Percentiles rank a stretch among this genome's conserved stretches.
Conservation (phyloP, 2,113 vertebrate species). For the Varanus salvator region DNA sequence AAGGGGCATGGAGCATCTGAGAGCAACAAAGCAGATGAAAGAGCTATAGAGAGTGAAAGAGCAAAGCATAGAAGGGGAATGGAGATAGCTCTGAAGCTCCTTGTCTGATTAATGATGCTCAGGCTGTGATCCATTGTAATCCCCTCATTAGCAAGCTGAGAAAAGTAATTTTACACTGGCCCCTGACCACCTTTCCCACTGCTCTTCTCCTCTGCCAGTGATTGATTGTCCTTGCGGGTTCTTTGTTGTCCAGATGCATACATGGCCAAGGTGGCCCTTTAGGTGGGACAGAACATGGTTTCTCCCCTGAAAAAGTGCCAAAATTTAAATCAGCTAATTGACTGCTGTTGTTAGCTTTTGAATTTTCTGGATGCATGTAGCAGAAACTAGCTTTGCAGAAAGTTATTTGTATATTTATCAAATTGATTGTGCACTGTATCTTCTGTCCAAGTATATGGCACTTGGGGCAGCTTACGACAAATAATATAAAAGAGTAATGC, state of each 20-base stretch:
- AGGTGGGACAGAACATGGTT: background rate
- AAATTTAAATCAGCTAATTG: background rate
- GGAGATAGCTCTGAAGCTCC: conserved; percentile 18
- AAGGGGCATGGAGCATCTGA: background rate
- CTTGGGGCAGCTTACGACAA: background rate
- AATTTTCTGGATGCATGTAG: background rate
- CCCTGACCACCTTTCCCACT: conserved; percentile 26
- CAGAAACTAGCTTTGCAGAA: background rate
- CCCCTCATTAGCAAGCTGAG: conserved; percentile 59
- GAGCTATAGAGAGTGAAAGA: conserved; percentile 27
- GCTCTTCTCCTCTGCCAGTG: conserved; percentile 26
- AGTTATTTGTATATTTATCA: background rate
- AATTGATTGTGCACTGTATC: background rate
- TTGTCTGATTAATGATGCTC: conserved; percentile 58
- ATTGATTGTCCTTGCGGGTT: conserved; percentile 45
- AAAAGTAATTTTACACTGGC: conserved; percentile 62
- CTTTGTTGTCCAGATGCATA: conserved; percentile 22
- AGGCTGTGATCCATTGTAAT: conserved; percentile 47
- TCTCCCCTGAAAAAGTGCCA: background rate
- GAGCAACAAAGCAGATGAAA: conserved; percentile 12
- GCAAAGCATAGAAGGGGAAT: conserved; percentile 15
- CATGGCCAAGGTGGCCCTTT: background rate
- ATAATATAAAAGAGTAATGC: background rate
- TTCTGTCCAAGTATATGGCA: background rate
- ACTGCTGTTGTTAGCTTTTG: background rate